Evolutionary conservation across 23 tunicate genomes (phyloP).

Genomic region (Trididemnum clinides): DNA sequence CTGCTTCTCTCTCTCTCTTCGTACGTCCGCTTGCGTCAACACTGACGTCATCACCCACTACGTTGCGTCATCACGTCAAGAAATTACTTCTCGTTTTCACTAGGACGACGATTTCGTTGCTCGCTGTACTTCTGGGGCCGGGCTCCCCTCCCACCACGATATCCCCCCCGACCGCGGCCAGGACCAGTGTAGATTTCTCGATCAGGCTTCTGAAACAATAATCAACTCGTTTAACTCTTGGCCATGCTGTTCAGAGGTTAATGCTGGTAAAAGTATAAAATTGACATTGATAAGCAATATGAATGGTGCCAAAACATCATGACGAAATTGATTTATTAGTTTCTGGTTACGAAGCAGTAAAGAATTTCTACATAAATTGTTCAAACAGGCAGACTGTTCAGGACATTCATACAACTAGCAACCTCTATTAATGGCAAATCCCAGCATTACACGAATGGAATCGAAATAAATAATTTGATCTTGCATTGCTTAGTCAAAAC

Average conservation of each 20-base stretch:
- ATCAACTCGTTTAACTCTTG: too few species aligned
- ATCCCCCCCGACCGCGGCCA: slow-evolving; percentile 26
- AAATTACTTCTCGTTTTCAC: slow-evolving; percentile 55
- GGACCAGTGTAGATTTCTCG: slow-evolving; percentile 62
- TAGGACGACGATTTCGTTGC: slow-evolving; percentile 63
- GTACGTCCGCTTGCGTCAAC: not conserved
- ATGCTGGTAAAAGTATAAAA: too few species aligned
- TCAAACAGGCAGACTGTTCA: too few species aligned
- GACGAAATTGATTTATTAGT: too few species aligned
- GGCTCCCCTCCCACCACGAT: slow-evolving; percentile 39
- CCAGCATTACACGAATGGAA: too few species aligned
- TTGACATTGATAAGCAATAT: too few species aligned
- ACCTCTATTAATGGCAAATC: too few species aligned
- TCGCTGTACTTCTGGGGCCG: slow-evolving; percentile 87
- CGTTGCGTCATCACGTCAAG: not conserved
- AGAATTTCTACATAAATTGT: too few species aligned
- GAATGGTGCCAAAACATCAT: too few species aligned
- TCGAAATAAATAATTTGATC: not conserved
- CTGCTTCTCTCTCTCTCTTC: not conserved
- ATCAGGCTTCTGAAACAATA: slow-evolving; percentile 69
- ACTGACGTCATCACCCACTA: not conserved
- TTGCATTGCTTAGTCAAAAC: not conserved
- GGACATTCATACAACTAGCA: too few species aligned
- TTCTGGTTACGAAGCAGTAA: too few species aligned
- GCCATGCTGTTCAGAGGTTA: too few species aligned